A percentile compares a stretch with the other conserved stretches of the same genome.
Evolutionary conservation across 1,140 invertebrate species (phyloP).

Genomic region (Thereuonema tuberculata): DNA sequence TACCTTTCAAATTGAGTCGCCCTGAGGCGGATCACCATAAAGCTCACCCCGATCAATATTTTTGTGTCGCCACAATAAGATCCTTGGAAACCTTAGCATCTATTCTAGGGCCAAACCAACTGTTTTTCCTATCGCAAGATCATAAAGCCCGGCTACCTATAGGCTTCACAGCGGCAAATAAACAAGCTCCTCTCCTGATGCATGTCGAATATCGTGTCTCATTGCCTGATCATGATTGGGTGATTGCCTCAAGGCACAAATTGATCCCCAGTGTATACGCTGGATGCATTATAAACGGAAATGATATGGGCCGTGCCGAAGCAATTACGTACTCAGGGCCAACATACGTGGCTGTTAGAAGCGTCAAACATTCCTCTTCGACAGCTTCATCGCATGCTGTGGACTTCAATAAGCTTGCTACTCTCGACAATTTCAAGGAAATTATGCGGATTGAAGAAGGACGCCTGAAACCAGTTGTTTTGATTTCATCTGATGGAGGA

Average conservation of each 20-base stretch:
- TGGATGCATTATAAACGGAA: slow-evolving; percentile 20
- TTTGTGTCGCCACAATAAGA: slow-evolving; percentile 19
- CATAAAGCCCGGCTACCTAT: slow-evolving; percentile 33
- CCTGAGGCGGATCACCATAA: slow-evolving; percentile 19
- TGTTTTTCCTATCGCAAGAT: slow-evolving; percentile 26
- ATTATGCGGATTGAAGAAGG: slow-evolving; percentile 21
- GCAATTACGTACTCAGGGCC: slow-evolving; percentile 28
- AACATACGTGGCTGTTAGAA: slow-evolving; percentile 31
- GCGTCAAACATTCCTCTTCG: slow-evolving; percentile 23
- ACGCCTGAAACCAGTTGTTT: slow-evolving; percentile 28
- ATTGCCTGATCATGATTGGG: slow-evolving; percentile 34
- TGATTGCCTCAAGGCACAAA: slow-evolving; percentile 28
- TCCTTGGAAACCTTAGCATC: slow-evolving; percentile 18
- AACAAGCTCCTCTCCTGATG: slow-evolving; percentile 29
- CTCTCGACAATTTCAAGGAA: slow-evolving; percentile 19
- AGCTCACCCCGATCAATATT: slow-evolving; percentile 21
- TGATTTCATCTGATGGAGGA: slow-evolving; percentile 29
- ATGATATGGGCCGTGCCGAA: slow-evolving; percentile 23
- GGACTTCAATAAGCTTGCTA: slow-evolving; percentile 25
- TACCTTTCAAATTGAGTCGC: slow-evolving; percentile 22
- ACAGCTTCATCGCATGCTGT: slow-evolving; percentile 26
- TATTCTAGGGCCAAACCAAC: slow-evolving; percentile 19
- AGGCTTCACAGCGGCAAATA: slow-evolving; percentile 31
- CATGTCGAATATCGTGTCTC: slow-evolving; percentile 29
- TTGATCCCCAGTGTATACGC: slow-evolving; percentile 29